Percentiles rank a stretch among this genome's conserved stretches.
phyloP scores from a whole-genome alignment of 1,140 invertebrate species.

The Conus ventricosus region DNA sequence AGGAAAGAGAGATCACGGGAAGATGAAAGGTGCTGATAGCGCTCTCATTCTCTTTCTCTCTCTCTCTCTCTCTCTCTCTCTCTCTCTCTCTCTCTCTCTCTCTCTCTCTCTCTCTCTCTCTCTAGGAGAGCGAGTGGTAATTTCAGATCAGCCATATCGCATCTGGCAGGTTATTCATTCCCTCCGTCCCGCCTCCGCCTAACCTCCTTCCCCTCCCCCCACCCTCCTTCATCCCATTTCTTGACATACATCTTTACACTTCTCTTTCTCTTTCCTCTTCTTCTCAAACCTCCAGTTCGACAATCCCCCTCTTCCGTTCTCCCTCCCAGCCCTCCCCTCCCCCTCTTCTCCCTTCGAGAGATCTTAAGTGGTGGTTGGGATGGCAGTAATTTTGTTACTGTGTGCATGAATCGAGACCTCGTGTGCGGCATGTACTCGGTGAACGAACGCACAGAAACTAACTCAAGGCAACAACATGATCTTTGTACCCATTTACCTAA shows the following conservation, averaged over 20 bases:
- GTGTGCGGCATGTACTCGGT: too few species aligned
- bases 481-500: too few species aligned
- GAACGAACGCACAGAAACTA: neutral
- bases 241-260: neutral
- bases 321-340: too few species aligned
- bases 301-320: too few species aligned
- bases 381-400: too few species aligned
- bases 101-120: conserved; percentile 4
- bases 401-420: too few species aligned
- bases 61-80: neutral
- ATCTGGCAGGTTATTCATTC: too few species aligned
- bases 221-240: neutral
- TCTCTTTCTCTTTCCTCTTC: neutral
- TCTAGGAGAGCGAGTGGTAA: too few species aligned
- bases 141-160: too few species aligned
- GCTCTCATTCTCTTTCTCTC: neutral
- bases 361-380: too few species aligned
- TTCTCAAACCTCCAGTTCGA: neutral
- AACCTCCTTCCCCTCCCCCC: neutral
- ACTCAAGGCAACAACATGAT: too few species aligned
- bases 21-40: neutral
- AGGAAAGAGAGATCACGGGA: neutral
- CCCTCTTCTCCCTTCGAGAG: too few species aligned
- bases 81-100: neutral
- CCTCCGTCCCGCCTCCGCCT: neutral